Evolutionary conservation across 2,113 vertebrate genomes (phyloP).

Genomic region (Stomatorhinus ivindoensis): DNA sequence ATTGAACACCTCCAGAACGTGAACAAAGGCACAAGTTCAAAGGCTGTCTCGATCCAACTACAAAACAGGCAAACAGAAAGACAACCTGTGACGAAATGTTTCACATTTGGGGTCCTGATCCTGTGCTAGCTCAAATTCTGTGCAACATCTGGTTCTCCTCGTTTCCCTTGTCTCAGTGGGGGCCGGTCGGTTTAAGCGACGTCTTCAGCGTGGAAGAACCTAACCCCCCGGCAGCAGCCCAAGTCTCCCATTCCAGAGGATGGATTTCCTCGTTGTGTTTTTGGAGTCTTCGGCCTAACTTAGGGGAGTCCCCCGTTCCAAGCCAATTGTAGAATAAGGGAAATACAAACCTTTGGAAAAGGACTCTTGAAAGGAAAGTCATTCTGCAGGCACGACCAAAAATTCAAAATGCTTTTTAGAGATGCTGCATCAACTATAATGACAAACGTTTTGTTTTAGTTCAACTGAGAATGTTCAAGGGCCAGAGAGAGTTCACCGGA

Average conservation of each 20-base stretch:
- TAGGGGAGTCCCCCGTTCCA: neutral
- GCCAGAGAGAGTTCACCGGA: no score
- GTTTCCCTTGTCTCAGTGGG: neutral
- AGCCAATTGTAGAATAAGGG: neutral
- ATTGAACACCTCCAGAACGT: neutral
- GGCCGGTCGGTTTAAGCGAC: neutral
- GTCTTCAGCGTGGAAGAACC: neutral
- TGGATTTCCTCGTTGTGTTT: conserved; percentile 1
- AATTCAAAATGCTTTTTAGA: neutral
- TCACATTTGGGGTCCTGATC: neutral
- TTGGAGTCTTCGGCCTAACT: neutral
- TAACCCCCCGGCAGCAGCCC: neutral
- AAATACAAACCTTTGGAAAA: neutral
- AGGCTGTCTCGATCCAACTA: neutral
- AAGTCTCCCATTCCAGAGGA: neutral
- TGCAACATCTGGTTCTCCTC: conserved; percentile 3
- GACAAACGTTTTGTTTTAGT: neutral
- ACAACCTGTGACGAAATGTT: neutral
- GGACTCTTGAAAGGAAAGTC: neutral
- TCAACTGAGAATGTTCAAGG: neutral
- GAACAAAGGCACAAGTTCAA: neutral
- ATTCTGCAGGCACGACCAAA: neutral
- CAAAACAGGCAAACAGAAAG: neutral
- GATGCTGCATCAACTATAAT: neutral
- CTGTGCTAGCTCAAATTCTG: neutral